Conservation (phyloP, 2,113 vertebrate genomes). For the Conger conger region DNA sequence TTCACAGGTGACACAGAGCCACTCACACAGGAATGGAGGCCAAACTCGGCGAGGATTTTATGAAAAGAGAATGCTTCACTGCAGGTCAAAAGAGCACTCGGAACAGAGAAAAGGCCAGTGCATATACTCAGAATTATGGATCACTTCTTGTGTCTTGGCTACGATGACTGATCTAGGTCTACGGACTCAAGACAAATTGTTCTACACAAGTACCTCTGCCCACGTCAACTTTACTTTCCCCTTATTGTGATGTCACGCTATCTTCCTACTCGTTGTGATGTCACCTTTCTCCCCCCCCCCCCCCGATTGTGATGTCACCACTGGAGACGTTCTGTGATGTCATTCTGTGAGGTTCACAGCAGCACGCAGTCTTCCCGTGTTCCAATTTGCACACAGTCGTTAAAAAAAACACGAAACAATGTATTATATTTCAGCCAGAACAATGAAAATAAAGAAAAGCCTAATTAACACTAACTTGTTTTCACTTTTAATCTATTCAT, state of each 20-base stretch:
- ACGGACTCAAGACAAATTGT: slow-evolving; percentile 66
- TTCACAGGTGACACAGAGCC: slow-evolving; percentile 51
- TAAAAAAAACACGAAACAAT: too few relatives aligned
- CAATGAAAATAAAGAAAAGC: too few relatives aligned
- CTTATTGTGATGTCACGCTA: slow-evolving; percentile 29
- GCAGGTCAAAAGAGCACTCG: slow-evolving; percentile 58
- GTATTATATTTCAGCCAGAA: too few relatives aligned
- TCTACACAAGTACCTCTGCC: slow-evolving; percentile 28
- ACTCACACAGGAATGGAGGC: slow-evolving; percentile 34
- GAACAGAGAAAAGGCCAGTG: slow-evolving; percentile 56
- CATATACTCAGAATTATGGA: slow-evolving; percentile 62
- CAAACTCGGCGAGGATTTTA: slow-evolving; percentile 52
- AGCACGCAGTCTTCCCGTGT: too few relatives aligned
- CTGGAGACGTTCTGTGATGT: too few relatives aligned
- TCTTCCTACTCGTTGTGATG: slow-evolving; percentile 21
- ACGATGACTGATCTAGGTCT: slow-evolving; percentile 54
- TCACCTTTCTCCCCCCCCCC: slow-evolving; percentile 5
- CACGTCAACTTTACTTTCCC: slow-evolving; percentile 28
- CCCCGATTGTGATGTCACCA: too few relatives aligned
- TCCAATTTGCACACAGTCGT: too few relatives aligned
- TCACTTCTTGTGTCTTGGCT: slow-evolving; percentile 54
- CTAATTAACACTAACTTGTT: too few relatives aligned
- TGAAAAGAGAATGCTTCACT: slow-evolving; percentile 60
- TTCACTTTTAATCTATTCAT: too few relatives aligned
- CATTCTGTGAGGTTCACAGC: too few relatives aligned